A percentile compares a stretch with the other conserved stretches of the same genome.
phyloP scores from a whole-genome alignment of 1,140 invertebrate species.

The Ephestia elutella region DNA sequence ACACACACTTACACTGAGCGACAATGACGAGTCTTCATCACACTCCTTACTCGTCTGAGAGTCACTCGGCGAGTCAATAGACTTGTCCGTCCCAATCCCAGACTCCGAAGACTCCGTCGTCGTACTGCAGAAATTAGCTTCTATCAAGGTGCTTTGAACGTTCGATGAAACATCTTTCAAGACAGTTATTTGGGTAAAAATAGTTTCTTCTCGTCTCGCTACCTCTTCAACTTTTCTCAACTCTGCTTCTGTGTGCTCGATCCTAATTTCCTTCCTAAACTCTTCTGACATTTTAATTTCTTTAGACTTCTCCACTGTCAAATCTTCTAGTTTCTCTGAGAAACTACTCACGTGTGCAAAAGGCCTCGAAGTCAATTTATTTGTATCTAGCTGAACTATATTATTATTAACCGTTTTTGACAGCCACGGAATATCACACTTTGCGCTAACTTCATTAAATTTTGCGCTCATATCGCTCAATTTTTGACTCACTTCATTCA shows the following conservation, averaged over 20 bases:
- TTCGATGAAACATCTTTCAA: constrained; percentile 64
- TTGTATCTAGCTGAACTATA: constrained; percentile 59
- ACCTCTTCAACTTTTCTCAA: constrained; percentile 59
- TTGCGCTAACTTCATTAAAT: constrained; percentile 43
- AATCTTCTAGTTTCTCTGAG: constrained; percentile 48
- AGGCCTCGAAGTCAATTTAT: constrained; percentile 59
- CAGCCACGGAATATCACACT: constrained; percentile 70
- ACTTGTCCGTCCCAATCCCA: constrained; percentile 67
- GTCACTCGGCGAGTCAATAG: constrained; percentile 67
- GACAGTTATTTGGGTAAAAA: constrained; percentile 68
- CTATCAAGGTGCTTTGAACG: constrained; percentile 63
- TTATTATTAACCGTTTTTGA: constrained; percentile 71
- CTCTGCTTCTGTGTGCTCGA: constrained; percentile 31
- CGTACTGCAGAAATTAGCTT: constrained; percentile 59
- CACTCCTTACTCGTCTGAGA: constrained; percentile 70
- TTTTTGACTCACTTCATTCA: constrained; percentile 36
- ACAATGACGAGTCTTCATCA: constrained; percentile 68
- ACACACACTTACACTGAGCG: constrained; percentile 64
- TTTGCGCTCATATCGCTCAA: constrained; percentile 25
- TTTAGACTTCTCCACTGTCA: constrained; percentile 25
- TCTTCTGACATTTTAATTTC: constrained; percentile 22
- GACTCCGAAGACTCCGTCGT: constrained; percentile 66
- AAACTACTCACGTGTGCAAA: constrained; percentile 61
- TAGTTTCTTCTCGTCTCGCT: constrained; percentile 55
- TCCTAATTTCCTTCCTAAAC: constrained; percentile 22